Conservation (phyloP, 2,113 vertebrate species). For the Syrmaticus mikado region DNA sequence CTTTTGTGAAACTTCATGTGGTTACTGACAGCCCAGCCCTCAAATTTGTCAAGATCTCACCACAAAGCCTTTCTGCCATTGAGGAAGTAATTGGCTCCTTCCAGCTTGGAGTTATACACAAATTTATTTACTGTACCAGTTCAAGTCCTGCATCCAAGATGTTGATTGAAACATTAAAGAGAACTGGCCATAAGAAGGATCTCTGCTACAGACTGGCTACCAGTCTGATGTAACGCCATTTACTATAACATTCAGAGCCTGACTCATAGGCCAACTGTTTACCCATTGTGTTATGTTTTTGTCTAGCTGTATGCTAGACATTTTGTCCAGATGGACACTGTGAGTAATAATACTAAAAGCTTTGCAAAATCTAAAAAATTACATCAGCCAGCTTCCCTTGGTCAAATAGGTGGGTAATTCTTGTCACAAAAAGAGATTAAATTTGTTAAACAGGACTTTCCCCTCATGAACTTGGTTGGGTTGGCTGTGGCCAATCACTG, state of each 20-base stretch:
- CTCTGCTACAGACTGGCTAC: neutral
- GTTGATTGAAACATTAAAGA: neutral
- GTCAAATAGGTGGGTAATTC: neutral
- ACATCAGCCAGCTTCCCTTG: neutral
- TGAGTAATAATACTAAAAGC: neutral
- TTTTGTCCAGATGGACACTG: neutral
- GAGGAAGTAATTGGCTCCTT: neutral
- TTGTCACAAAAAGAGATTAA: neutral
- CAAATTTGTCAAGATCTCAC: neutral
- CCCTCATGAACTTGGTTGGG: neutral
- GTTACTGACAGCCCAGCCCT: neutral
- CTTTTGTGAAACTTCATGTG: neutral
- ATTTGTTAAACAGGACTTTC: neutral
- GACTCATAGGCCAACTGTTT: neutral
- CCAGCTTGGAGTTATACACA: neutral
- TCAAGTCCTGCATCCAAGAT: neutral
- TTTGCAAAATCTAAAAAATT: neutral
- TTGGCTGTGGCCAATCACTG: neutral
- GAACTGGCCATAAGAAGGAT: neutral
- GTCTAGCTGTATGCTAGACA: neutral
- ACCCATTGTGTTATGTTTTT: neutral
- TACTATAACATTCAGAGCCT: neutral
- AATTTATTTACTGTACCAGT: neutral
- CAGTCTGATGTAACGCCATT: neutral
- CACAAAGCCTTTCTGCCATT: neutral